Evolutionary conservation across 2,113 vertebrate species (phyloP).

Genomic region (Aix galericulata): DNA sequence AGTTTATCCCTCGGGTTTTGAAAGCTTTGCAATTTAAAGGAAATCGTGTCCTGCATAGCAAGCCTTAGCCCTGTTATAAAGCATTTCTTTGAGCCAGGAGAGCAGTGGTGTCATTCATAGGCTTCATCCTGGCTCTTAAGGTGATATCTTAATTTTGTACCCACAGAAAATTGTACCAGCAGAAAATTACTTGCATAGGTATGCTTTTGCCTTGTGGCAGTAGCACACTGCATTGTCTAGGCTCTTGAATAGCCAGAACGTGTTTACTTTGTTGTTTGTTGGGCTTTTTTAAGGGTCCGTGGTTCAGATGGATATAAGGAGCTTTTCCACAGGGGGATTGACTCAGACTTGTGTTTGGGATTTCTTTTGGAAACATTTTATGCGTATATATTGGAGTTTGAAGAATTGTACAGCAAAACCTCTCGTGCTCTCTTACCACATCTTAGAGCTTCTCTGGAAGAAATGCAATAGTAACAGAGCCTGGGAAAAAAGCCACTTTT

Average conservation of each 20-base stretch:
- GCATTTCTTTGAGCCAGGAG: too few relatives aligned
- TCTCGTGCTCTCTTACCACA: not conserved
- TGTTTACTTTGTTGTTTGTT: not conserved
- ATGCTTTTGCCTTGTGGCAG: not conserved
- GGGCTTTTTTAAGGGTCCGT: not conserved
- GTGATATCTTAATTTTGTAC: not conserved
- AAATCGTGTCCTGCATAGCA: too few relatives aligned
- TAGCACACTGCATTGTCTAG: too few relatives aligned
- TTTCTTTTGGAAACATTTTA: not conserved
- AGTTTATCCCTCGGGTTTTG: too few relatives aligned
- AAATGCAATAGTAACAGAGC: not conserved
- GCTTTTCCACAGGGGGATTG: not conserved
- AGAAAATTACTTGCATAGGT: too few relatives aligned
- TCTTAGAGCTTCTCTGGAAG: fast-evolving
- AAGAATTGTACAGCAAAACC: not conserved
- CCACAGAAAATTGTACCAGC: too few relatives aligned
- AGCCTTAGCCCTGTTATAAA: too few relatives aligned
- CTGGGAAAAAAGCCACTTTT: not conserved
- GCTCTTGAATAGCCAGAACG: too few relatives aligned
- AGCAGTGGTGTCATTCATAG: too few relatives aligned
- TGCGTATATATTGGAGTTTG: not conserved
- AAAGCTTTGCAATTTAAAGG: too few relatives aligned
- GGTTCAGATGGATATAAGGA: not conserved
- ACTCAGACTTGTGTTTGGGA: not conserved
- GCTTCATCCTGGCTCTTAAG: too few relatives aligned